Evolutionary conservation across 2,888 invertebrate species (phyloP).

Genomic region (Unio delphinus): DNA sequence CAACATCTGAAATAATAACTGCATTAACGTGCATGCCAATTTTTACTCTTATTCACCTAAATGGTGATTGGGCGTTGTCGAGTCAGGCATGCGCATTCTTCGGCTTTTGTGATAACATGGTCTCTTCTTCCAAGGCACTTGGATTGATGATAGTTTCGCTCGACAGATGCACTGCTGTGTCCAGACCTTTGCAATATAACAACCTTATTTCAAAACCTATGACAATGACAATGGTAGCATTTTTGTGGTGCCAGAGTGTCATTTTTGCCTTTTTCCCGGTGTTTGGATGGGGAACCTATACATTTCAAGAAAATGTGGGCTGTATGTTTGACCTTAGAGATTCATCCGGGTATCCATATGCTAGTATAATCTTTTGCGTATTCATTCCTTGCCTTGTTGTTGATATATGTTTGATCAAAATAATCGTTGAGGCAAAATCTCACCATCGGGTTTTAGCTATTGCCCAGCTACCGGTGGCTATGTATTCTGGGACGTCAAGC

Average conservation of each 20-base stretch:
- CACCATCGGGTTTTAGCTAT: slow-evolving; percentile 51
- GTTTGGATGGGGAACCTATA: slow-evolving; percentile 33
- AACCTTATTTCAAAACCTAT: slow-evolving; percentile 34
- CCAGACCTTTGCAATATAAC: slow-evolving; percentile 47
- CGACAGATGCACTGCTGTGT: slow-evolving; percentile 51
- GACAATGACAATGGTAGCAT: slow-evolving; percentile 19
- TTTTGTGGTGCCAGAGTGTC: slow-evolving; percentile 40
- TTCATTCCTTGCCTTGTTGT: slow-evolving; percentile 39
- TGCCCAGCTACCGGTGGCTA: slow-evolving; percentile 41
- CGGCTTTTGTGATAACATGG: slow-evolving; percentile 24
- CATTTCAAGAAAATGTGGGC: slow-evolving; percentile 20
- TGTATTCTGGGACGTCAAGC: slow-evolving; percentile 29
- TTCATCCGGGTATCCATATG: slow-evolving; percentile 17
- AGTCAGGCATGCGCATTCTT: slow-evolving; percentile 21
- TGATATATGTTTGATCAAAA: slow-evolving; percentile 30
- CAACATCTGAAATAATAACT: slow-evolving; percentile 39
- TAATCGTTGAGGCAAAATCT: slow-evolving; percentile 39
- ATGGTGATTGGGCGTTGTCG: slow-evolving; percentile 21
- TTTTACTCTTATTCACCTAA: slow-evolving; percentile 22
- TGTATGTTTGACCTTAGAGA: slow-evolving; percentile 24
- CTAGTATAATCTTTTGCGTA: slow-evolving; percentile 34
- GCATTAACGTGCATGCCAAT: slow-evolving; percentile 43
- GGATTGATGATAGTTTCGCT: slow-evolving; percentile 47
- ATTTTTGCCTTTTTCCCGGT: slow-evolving; percentile 39
- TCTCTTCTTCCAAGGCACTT: slow-evolving; percentile 24